Conservation (phyloP, 2,797 vertebrate species). For the Merluccius polli region DNA sequence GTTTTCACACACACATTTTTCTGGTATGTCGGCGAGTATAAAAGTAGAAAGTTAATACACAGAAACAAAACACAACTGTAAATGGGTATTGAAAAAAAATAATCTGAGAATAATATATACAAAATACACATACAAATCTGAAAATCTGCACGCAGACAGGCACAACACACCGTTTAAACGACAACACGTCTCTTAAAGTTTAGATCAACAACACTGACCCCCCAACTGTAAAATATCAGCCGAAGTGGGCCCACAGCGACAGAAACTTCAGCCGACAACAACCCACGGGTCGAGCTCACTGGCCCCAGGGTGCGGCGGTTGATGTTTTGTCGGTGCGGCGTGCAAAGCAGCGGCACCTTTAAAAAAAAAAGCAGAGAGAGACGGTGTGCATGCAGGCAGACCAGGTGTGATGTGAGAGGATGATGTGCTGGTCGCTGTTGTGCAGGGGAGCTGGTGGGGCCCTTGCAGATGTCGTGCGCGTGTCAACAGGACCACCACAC, state of each 20-base stretch:
- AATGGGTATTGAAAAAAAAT: neutral
- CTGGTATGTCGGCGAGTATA: neutral
- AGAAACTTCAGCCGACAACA: neutral
- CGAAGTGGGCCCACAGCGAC: neutral
- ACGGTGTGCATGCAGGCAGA: neutral
- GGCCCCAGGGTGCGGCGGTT: too few relatives aligned
- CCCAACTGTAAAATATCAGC: neutral
- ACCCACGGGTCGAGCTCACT: too few relatives aligned
- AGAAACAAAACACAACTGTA: neutral
- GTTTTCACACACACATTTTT: neutral
- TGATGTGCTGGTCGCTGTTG: slow-evolving; percentile 19
- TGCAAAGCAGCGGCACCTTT: too few relatives aligned
- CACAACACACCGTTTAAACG: neutral
- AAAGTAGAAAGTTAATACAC: neutral
- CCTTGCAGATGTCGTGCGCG: slow-evolving; percentile 72
- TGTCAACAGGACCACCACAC: slow-evolving; percentile 75
- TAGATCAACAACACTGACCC: neutral
- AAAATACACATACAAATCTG: neutral
- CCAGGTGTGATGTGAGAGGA: neutral
- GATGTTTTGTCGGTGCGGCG: too few relatives aligned
- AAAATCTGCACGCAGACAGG: neutral
- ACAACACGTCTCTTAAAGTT: neutral
- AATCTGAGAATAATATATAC: neutral
- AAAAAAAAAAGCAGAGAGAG: neutral
- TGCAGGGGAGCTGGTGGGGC: slow-evolving; percentile 77